Evolutionary conservation across 1,140 invertebrate species (phyloP).

Genomic region (Pectinophora gossypiella): DNA sequence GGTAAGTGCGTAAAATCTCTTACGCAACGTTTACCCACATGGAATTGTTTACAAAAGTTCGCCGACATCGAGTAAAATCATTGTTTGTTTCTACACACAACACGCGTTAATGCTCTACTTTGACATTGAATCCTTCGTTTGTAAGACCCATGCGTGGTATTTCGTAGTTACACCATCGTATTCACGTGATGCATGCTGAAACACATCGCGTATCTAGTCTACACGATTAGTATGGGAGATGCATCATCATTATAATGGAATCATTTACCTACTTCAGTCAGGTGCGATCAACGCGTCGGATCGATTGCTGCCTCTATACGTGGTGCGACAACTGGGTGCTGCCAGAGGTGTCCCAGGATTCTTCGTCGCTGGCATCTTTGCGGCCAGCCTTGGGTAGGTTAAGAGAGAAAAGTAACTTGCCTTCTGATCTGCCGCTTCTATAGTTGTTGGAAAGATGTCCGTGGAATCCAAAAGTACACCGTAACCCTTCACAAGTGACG

Average conservation of each 20-base stretch:
- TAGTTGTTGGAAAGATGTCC: too few species aligned
- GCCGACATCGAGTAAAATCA: background rate
- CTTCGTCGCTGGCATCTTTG: conserved; percentile 89
- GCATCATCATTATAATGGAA: background rate
- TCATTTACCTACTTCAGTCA: conserved; percentile 41
- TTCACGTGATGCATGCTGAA: background rate
- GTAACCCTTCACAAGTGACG: too few species aligned
- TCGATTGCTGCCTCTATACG: conserved; percentile 87
- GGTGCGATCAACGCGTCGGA: conserved; percentile 79
- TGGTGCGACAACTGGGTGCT: conserved; percentile 84
- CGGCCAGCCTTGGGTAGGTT: conserved; percentile 80
- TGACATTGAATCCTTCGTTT: background rate
- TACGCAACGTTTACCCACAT: background rate
- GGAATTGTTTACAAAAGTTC: background rate
- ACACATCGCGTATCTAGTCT: background rate
- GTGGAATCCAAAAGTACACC: too few species aligned
- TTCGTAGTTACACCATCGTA: background rate
- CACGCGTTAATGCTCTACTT: background rate
- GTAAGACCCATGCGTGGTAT: background rate
- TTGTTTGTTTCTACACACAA: background rate
- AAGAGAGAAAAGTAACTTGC: too few species aligned
- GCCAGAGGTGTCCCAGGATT: conserved; percentile 88
- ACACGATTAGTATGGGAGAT: background rate
- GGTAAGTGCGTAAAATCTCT: conserved; percentile 28
- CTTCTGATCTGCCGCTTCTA: too few species aligned